Evolutionary conservation across 2,888 invertebrate genomes (phyloP).

Genomic region (Hemicrepidius hirtus): DNA sequence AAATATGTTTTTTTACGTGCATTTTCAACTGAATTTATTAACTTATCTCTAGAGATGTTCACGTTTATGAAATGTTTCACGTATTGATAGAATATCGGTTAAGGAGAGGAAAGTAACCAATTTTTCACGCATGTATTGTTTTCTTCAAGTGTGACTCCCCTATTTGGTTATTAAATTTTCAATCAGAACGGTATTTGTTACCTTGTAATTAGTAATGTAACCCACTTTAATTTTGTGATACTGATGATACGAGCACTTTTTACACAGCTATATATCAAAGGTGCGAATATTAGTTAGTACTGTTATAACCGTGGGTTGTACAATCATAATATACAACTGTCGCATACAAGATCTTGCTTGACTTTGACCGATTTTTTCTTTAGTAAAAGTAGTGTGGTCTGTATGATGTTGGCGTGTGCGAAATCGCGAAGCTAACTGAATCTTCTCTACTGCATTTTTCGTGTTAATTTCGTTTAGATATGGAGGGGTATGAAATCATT

Average conservation of each 20-base stretch:
- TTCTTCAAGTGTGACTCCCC: background rate
- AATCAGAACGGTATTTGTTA: conserved; percentile 5
- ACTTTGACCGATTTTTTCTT: conserved; percentile 26
- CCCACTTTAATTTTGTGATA: background rate
- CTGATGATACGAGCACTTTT: conserved; percentile 21
- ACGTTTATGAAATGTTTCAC: background rate
- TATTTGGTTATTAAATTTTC: conserved; percentile 1
- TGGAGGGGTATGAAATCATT: conserved; percentile 34
- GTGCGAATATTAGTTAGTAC: conserved; percentile 16
- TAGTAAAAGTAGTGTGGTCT: background rate
- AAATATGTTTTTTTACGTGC: background rate
- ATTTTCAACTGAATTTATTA: conserved; percentile 5
- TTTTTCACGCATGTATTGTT: conserved; percentile 15
- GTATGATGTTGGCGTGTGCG: background rate
- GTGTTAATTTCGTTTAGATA: conserved; percentile 13
- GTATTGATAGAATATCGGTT: background rate
- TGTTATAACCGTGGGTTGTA: conserved; percentile 12
- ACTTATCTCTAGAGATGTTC: background rate
- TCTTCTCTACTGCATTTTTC: conserved; percentile 9
- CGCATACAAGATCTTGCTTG: conserved; percentile 6
- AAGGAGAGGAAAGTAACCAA: background rate
- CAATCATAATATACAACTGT: conserved; percentile 22
- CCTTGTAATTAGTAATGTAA: conserved; percentile 1
- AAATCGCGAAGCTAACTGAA: conserved; percentile 30
- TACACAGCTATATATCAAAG: conserved; percentile 6